Base-by-base conservation (phyloP, 2,113 vertebrate species). In the Ictidomys tridecemlineatus region DNA sequence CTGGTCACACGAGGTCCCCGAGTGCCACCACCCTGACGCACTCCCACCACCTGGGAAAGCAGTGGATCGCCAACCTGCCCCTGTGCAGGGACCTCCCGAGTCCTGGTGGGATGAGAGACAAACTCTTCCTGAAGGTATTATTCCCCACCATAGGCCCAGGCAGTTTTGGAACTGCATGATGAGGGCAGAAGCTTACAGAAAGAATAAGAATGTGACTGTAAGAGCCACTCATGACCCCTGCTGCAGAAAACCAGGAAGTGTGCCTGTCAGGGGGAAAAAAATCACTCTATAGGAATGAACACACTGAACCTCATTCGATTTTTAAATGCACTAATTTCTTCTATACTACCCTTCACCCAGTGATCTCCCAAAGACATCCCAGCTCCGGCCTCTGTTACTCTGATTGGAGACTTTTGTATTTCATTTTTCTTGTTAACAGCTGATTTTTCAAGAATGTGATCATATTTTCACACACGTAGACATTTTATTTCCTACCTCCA, bases 361-460 rank as follows among this genome's bases (percentile, higher is more conserved):
- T 11, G 45, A 22, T 3, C 16, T 30, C 45, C 26, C 20, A 18
- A 90, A 70, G 12, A 76, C n/a, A 70, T 1, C 13, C 26, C 10
- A 86, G 2, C 11, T 67, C 69, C 42, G 6, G 10, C 39, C 58
- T 74, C 74, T 20, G 12, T 42, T 56, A 22, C n/a, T 80, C 76
- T 48, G 24, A 8, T 22, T 58, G 14, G 16, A 39, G 1, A 45
- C 53, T 39, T 22, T 63, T 89, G 65, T 86, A 34, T 65, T 56
- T 86, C 53, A 24, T 4, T 74, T 85, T 39, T 72, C 26, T 83
- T 69, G 10, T 48, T 7, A 92, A 70, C 63, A 93, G 80, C 51
- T 69, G 16, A 70, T 14, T 85, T 91, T 82, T 78, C 16, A 67
- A 74, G 76, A 95, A 56, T 13, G n/a, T 85, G 32, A 58, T 84